These are phyloP conservation scores for Aproaerema taeniolella DNA, from an alignment of 2,888 invertebrate genomes.

Conservation along the genomic window DNA sequence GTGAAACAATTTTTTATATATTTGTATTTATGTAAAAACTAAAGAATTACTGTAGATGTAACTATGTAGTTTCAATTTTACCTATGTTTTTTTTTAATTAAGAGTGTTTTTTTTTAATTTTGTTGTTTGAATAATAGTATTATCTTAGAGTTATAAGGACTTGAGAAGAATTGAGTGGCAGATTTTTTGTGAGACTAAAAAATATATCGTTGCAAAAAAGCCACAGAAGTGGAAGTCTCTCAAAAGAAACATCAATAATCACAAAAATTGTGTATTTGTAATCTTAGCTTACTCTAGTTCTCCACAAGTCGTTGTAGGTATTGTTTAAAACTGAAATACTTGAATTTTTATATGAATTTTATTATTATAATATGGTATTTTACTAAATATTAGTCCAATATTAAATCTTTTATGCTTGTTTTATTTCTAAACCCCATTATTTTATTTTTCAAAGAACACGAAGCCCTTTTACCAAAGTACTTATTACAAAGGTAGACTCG, in stretches of 20 bases:
- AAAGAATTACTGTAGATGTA: conserved; percentile 39
- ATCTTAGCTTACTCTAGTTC: too few relatives aligned
- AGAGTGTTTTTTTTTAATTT: conserved; percentile 50
- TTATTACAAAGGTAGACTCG: too few relatives aligned
- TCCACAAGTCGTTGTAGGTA: conserved; percentile 39
- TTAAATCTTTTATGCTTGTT: conserved; percentile 66
- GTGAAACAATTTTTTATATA: conserved; percentile 47
- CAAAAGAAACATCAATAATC: not conserved
- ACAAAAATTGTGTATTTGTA: not conserved
- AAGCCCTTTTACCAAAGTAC: too few relatives aligned
- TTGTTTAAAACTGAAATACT: conserved; percentile 72
- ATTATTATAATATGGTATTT: conserved; percentile 75
- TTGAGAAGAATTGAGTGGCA: conserved; percentile 20
- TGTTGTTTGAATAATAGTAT: conserved; percentile 51
- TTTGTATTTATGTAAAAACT: conserved; percentile 50
- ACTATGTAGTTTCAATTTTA: conserved; percentile 45
- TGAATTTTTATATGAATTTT: conserved; percentile 76
- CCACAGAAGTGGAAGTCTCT: not conserved
- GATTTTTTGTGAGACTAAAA: not conserved
- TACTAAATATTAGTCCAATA: conserved; percentile 76
- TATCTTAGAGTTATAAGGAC: conserved; percentile 27
- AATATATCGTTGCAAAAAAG: not conserved
- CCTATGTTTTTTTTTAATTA: conserved; percentile 45
- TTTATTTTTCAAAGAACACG: too few relatives aligned
- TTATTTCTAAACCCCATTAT: conserved; percentile 39